Percentiles rank a stretch among this genome's conserved stretches.
Evolutionary conservation across 2,113 vertebrate species (phyloP).

Genomic region (Colaptes auratus): DNA sequence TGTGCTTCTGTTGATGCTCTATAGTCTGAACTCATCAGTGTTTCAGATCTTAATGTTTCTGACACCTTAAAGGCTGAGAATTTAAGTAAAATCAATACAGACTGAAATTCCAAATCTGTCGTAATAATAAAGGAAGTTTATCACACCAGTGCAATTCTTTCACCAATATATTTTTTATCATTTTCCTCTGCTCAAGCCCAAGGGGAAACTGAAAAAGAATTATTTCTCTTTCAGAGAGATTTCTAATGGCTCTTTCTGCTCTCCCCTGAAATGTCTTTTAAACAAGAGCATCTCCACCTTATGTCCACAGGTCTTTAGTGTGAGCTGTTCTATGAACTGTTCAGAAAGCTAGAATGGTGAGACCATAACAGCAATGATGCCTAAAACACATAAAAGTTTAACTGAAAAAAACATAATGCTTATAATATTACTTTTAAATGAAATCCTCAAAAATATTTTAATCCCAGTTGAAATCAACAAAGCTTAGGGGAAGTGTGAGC

Average conservation of each 20-base stretch:
- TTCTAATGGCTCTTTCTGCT: background rate
- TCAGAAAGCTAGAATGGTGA: background rate
- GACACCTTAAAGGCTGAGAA: background rate
- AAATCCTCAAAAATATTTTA: background rate
- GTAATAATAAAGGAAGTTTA: background rate
- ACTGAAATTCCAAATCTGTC: background rate
- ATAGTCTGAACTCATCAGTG: background rate
- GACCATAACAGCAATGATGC: background rate
- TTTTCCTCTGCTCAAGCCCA: background rate
- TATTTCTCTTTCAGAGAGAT: background rate
- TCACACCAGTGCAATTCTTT: background rate
- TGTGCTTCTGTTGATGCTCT: background rate
- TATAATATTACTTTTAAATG: background rate
- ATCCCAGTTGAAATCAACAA: background rate
- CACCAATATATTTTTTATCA: background rate
- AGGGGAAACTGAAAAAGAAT: background rate
- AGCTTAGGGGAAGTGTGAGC: background rate
- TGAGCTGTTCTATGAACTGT: background rate
- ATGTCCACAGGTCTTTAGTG: background rate
- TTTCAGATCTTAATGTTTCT: background rate
- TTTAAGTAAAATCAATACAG: background rate
- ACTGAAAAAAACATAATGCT: background rate
- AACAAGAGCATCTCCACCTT: background rate
- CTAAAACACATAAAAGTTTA: background rate
- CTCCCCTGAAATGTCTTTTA: background rate